Conservation (phyloP, 2,113 vertebrate genomes). For the Fregetta grallaria region DNA sequence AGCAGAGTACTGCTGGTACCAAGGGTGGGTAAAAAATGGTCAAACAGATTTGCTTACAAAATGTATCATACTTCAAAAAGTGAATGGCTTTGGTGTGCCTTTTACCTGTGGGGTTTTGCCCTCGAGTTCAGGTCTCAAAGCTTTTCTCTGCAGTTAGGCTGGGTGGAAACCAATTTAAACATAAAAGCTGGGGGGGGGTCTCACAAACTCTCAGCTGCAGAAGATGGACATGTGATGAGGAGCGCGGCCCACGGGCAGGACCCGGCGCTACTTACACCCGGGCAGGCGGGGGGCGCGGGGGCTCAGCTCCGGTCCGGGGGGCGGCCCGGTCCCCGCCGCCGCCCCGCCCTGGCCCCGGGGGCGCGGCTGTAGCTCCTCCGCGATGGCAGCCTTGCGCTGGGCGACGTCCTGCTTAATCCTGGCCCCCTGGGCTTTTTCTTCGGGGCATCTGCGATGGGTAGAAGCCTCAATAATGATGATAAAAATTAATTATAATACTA, state of each 20-base stretch:
- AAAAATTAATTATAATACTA: not conserved
- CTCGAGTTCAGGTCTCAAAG: not conserved
- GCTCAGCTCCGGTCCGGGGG: not conserved
- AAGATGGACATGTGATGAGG: fast-evolving
- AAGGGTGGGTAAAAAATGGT: not conserved
- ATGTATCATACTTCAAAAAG: fast-evolving
- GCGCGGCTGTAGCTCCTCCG: not conserved
- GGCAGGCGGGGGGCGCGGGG: too few relatives aligned
- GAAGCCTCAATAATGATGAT: not conserved
- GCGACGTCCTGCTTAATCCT: not conserved
- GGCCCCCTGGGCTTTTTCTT: not conserved
- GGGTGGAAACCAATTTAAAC: not conserved
- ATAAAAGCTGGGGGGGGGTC: too few relatives aligned
- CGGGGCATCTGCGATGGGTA: not conserved
- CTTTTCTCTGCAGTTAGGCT: not conserved
- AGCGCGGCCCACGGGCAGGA: not conserved
- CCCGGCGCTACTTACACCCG: too few relatives aligned
- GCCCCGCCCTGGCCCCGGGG: not conserved
- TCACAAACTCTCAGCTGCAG: not conserved
- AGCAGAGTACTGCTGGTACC: not conserved
- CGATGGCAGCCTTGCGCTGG: not conserved
- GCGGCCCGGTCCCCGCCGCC: not conserved
- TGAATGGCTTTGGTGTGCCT: not conserved
- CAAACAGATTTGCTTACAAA: not conserved
- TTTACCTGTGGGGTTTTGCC: not conserved